Evolutionary conservation across 2,113 vertebrate genomes (phyloP).

Genomic region (Onychostoma macrolepis): DNA sequence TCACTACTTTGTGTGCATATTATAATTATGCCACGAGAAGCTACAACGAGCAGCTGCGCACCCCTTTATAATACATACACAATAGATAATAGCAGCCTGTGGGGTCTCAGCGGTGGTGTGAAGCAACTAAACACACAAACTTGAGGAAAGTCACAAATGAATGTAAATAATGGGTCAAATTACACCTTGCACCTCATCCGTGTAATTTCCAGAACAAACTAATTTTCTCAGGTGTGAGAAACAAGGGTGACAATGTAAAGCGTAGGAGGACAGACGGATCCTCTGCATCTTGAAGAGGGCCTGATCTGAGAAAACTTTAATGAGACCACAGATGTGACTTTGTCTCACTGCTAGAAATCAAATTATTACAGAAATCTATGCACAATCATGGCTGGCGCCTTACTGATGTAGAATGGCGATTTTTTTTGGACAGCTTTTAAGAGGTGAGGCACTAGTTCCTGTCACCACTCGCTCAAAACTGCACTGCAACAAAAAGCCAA

Average conservation of each 20-base stretch:
- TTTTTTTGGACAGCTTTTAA: conserved; percentile 10
- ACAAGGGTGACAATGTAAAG: not conserved
- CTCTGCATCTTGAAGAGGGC: not conserved
- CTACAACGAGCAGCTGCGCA: not conserved
- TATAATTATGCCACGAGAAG: not conserved
- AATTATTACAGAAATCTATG: conserved; percentile 29
- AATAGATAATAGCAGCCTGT: conserved; percentile 9
- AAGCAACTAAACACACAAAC: conserved; percentile 6
- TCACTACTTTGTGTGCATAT: not conserved
- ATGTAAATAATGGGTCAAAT: conserved; percentile 6
- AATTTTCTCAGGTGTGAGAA: not conserved
- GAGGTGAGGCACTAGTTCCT: not conserved
- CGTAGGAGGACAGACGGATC: not conserved
- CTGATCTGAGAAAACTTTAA: conserved; percentile 40
- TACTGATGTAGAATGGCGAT: not conserved
- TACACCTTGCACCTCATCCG: not conserved
- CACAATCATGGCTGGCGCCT: not conserved
- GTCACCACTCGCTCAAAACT: conserved; percentile 31
- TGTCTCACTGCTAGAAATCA: conserved; percentile 11
- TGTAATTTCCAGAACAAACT: not conserved
- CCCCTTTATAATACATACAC: not conserved
- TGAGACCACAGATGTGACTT: conserved; percentile 18
- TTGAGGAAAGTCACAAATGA: not conserved
- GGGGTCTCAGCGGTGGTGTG: not conserved
- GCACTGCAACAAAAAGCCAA: conserved; percentile 9